Evolutionary conservation across 2,113 vertebrate genomes (phyloP).

Genomic region (Oncorhynchus masou): DNA sequence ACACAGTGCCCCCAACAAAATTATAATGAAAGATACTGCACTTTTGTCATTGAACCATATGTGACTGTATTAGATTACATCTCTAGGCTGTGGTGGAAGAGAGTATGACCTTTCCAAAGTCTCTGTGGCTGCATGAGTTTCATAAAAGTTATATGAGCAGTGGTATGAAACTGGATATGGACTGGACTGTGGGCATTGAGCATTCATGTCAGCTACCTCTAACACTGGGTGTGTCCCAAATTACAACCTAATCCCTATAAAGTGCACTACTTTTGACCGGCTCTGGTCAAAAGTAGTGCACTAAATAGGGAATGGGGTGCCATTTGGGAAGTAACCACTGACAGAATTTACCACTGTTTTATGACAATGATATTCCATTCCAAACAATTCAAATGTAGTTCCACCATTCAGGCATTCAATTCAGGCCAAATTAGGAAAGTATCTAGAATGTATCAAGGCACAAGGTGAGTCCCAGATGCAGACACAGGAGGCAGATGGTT

Average conservation of each 20-base stretch:
- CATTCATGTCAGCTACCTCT: not conserved
- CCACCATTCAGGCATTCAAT: too few relatives aligned
- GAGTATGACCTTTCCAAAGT: constrained; percentile 24
- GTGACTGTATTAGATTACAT: constrained; percentile 25
- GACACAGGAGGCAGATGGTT: too few relatives aligned
- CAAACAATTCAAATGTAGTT: too few relatives aligned
- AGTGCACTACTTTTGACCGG: not conserved
- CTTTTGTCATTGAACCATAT: constrained; percentile 25
- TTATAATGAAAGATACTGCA: not conserved
- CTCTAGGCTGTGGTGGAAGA: constrained; percentile 5
- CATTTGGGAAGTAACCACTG: too few relatives aligned
- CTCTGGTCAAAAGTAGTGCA: not conserved
- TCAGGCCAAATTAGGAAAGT: too few relatives aligned
- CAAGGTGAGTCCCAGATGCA: too few relatives aligned
- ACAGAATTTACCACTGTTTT: constrained; percentile 3
- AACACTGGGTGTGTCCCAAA: not conserved
- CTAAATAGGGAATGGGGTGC: not conserved
- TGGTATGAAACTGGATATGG: constrained; percentile 31
- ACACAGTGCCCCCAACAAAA: not conserved
- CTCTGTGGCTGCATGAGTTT: constrained; percentile 12
- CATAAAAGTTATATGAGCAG: constrained; percentile 33
- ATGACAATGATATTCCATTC: not conserved
- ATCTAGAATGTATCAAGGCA: too few relatives aligned
- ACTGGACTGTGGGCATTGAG: constrained; percentile 34
- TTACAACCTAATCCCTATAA: not conserved